Conservation (phyloP, 2,797 vertebrate species). For the Cossypha niveicapilla region DNA sequence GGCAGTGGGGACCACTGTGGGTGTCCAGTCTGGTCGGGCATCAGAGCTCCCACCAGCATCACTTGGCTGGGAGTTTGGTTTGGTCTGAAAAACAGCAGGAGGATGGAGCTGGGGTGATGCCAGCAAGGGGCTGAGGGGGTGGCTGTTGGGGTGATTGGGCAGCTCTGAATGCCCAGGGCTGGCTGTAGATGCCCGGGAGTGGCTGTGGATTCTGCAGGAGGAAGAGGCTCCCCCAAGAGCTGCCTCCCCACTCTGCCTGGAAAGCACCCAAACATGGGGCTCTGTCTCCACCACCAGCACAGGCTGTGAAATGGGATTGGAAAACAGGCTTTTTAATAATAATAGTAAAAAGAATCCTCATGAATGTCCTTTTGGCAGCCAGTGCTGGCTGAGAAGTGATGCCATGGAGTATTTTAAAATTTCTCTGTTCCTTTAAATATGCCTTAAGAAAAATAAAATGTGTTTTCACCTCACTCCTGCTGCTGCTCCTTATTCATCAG, state of each 20-base stretch:
- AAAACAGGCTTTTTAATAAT: slow-evolving; percentile 55
- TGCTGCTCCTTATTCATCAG: neutral
- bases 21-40: neutral
- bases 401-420: slow-evolving; percentile 29
- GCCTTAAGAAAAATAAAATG: neutral
- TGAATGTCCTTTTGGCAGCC: slow-evolving; percentile 57
- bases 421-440: neutral
- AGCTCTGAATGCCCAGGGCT: neutral
- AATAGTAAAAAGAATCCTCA: slow-evolving; percentile 6
- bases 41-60: neutral
- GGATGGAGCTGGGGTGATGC: neutral
- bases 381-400: slow-evolving; percentile 18
- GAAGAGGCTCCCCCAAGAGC: neutral
- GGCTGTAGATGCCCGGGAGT: neutral
- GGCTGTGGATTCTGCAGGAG: neutral
- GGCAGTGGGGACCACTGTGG: neutral
- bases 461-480: neutral
- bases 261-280: slow-evolving; percentile 30
- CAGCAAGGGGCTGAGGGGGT: neutral
- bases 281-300: neutral
- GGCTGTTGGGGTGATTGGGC: neutral
- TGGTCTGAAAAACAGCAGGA: neutral
- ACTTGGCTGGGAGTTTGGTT: neutral
- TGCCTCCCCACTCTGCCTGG: neutral
- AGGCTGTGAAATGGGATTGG: slow-evolving; percentile 39